phyloP scores from a whole-genome alignment of 2,888 invertebrate genomes.

The Kryphioiulus occultus region DNA sequence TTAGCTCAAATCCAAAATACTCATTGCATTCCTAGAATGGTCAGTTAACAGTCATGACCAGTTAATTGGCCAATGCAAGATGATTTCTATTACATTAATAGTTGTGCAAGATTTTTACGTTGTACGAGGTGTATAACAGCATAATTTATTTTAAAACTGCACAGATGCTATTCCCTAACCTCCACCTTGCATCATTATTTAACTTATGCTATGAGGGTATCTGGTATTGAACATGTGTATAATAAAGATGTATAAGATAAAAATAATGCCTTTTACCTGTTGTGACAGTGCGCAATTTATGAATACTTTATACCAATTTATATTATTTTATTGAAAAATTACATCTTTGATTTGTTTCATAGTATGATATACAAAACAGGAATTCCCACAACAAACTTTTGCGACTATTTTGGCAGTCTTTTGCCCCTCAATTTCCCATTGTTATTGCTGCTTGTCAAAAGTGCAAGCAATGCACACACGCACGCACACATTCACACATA shows the following conservation, averaged over 20 bases:
- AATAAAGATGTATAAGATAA: neutral
- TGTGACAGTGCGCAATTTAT: neutral
- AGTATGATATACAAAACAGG: neutral
- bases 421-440: neutral
- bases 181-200: neutral
- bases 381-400: slow-evolving; percentile 37
- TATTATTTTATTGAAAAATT: slow-evolving; percentile 47
- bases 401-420: neutral
- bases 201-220: neutral
- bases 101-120: too few relatives aligned
- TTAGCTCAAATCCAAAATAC: too few relatives aligned
- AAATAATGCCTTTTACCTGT: neutral
- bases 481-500: neutral
- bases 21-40: neutral
- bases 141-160: neutral
- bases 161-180: neutral
- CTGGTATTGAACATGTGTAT: neutral
- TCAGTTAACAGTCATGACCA: too few relatives aligned
- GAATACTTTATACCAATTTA: slow-evolving; percentile 12
- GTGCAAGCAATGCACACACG: neutral
- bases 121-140: neutral
- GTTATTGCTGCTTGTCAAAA: neutral
- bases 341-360: slow-evolving; percentile 31
- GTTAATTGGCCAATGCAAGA: too few relatives aligned
- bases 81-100: too few relatives aligned